These are phyloP conservation scores for Spea multiplicata DNA, from an alignment of 2,113 vertebrate genomes.

Conservation along the genomic window DNA sequence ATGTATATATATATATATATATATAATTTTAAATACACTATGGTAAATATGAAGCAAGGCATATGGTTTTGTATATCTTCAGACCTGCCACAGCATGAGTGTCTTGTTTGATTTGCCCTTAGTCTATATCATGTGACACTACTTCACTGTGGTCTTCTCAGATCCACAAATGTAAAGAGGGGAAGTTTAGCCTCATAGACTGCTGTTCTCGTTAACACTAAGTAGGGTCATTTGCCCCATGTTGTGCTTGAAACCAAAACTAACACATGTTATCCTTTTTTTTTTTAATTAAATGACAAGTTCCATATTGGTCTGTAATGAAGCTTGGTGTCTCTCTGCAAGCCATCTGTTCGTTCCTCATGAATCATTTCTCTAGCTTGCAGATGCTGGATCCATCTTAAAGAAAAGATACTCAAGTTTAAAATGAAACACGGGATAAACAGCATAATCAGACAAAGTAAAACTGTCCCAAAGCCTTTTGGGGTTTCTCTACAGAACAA, in stretches of 20 bases:
- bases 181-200: slow-evolving; percentile 24
- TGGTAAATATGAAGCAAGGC: too few species aligned
- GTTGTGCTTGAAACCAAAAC: slow-evolving; percentile 45
- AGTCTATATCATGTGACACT: slow-evolving; percentile 1
- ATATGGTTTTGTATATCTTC: neutral
- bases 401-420: slow-evolving; percentile 32
- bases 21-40: too few species aligned
- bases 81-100: slow-evolving; percentile 20
- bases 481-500: slow-evolving; percentile 4
- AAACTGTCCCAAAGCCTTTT: slow-evolving; percentile 38
- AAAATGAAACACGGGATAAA: slow-evolving; percentile 46
- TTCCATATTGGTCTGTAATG: slow-evolving; percentile 48
- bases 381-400: slow-evolving; percentile 43
- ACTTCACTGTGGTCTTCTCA: slow-evolving; percentile 3
- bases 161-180: slow-evolving; percentile 32
- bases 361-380: slow-evolving; percentile 43
- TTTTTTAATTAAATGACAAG: slow-evolving; percentile 39
- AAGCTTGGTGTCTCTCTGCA: slow-evolving; percentile 44
- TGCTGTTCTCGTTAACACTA: slow-evolving; percentile 43
- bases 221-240: slow-evolving; percentile 45
- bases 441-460: slow-evolving; percentile 34
- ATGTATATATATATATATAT: too few species aligned
- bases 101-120: slow-evolving; percentile 9
- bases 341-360: slow-evolving; percentile 46
- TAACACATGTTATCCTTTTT: slow-evolving; percentile 42